These are phyloP conservation scores for Thunnus maccoyii DNA, from an alignment of 2,113 vertebrate species.

Conservation along the genomic window DNA sequence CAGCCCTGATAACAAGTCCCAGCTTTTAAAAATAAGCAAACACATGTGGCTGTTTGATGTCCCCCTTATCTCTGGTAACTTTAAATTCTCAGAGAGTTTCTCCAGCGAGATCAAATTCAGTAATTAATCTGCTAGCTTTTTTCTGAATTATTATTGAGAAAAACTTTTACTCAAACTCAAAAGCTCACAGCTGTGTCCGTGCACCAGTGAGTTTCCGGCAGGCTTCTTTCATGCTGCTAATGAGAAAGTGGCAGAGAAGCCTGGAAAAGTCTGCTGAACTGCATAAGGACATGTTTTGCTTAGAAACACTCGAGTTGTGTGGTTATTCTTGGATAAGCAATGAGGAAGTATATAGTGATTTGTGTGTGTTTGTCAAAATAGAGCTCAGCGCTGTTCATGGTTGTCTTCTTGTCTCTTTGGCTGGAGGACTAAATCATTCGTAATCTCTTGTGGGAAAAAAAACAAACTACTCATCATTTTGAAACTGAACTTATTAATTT, in stretches of 20 bases:
- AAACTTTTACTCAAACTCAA: conserved; percentile 74
- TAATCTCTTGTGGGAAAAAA: neutral
- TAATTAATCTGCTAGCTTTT: conserved; percentile 81
- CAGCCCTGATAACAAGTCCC: conserved; percentile 89
- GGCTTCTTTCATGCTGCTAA: conserved; percentile 73
- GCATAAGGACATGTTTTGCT: conserved; percentile 53
- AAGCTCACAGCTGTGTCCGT: conserved; percentile 57
- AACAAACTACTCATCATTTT: neutral
- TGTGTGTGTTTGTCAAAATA: conserved; percentile 2
- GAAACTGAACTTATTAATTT: no score
- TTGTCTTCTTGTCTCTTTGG: neutral
- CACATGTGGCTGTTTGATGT: conserved; percentile 92
- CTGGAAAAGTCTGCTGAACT: conserved; percentile 57
- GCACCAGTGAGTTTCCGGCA: conserved; percentile 57
- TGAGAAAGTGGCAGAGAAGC: conserved; percentile 69
- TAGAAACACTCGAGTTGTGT: conserved; percentile 40
- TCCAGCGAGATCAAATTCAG: conserved; percentile 81
- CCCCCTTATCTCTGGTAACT: conserved; percentile 83
- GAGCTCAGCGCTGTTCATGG: neutral
- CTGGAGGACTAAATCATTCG: neutral
- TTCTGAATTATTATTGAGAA: conserved; percentile 66
- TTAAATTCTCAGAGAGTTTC: conserved; percentile 79
- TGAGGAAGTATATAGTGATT: conserved; percentile 14
- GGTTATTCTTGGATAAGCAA: conserved; percentile 32
- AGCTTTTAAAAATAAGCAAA: conserved; percentile 91